Evolutionary conservation across 2,797 vertebrate genomes (phyloP), one percentile per base, ranked within the genome.

Genomic region (Lerista edwardsae): DNA sequence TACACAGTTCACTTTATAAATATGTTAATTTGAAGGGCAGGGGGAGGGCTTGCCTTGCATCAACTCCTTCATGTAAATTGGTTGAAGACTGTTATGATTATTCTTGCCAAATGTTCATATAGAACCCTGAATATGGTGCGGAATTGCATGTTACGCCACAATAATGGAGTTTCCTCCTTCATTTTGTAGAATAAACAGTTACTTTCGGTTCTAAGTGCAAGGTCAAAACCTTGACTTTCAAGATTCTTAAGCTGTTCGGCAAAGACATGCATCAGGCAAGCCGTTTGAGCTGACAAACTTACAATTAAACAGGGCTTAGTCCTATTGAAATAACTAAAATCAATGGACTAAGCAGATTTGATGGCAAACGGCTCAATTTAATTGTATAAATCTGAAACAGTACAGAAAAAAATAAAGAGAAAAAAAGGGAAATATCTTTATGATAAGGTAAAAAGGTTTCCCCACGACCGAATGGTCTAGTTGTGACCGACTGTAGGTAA

Each of bases 371-470:
- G 41, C n/a, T n/a, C 41, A 51, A 47, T 21, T 47, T 41, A 41
- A 79, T 79, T 44, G 44, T 65, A 47, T 34, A n/a, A 47, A 21
- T 87, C 80, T 84, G 84, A 85, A 75, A 3, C 34, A 2, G 31
- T 25, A 39, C n/a, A 82, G 41, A 67, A 59, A n/a, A 75, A 9
- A 15, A 39, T 75, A 68, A 34, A 6, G 4, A 2, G 9, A 21
- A 81, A 44, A 79, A 0, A 64, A 80, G 29, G 34, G 72, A 31
- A 6, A 75, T 79, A 31, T 36, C 80, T 82, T 23, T 83, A 44
- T 74, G 21, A 47, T 64, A 64, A 61, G 1, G 62, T 39, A 23
- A n/a, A n/a, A n/a, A n/a, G n/a, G n/a, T n/a, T n/a, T n/a, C n/a
- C n/a, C n/a, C n/a, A n/a, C n/a, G n/a, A n/a, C n/a, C n/a, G n/a